Evolutionary conservation across 2,797 vertebrate genomes (phyloP).

Genomic region (Mormyrus hasselquistii): DNA sequence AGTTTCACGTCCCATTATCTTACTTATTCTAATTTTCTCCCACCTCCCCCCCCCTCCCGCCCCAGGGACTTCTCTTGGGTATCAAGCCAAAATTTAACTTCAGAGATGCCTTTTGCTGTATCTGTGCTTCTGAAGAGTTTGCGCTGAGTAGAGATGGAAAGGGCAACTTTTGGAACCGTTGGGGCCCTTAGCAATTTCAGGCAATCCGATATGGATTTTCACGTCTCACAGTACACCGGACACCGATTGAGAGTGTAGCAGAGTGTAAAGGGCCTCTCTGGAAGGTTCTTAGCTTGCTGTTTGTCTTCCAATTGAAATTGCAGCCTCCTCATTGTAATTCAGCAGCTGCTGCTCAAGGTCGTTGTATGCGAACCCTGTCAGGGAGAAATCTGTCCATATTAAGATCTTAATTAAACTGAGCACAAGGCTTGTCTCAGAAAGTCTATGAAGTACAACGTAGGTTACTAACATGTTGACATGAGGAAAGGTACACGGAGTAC

Average conservation of each 20-base stretch:
- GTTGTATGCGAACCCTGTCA: background rate
- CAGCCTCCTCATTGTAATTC: background rate
- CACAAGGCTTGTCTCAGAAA: background rate
- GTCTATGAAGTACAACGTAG: background rate
- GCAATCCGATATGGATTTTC: conserved; percentile 36
- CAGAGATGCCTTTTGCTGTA: background rate
- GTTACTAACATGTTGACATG: background rate
- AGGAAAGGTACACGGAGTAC: background rate
- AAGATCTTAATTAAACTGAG: background rate
- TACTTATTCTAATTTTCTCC: background rate
- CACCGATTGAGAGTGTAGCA: conserved; percentile 29
- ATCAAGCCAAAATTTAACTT: background rate
- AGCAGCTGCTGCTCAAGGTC: background rate
- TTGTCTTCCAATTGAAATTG: background rate
- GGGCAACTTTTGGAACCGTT: background rate
- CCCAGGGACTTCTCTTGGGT: background rate
- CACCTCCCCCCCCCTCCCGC: too few relatives aligned
- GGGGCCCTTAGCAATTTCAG: conserved; percentile 4
- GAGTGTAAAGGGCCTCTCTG: background rate
- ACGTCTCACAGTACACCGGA: background rate
- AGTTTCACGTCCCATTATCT: background rate
- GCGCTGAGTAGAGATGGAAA: background rate
- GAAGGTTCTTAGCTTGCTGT: conserved; percentile 15
- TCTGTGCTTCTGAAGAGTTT: background rate
- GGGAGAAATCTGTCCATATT: background rate